A percentile compares a stretch with the other conserved stretches of the same genome.
These are phyloP conservation scores for Euleptes europaea DNA, from an alignment of 2,113 vertebrate species.

Conservation along the genomic window DNA sequence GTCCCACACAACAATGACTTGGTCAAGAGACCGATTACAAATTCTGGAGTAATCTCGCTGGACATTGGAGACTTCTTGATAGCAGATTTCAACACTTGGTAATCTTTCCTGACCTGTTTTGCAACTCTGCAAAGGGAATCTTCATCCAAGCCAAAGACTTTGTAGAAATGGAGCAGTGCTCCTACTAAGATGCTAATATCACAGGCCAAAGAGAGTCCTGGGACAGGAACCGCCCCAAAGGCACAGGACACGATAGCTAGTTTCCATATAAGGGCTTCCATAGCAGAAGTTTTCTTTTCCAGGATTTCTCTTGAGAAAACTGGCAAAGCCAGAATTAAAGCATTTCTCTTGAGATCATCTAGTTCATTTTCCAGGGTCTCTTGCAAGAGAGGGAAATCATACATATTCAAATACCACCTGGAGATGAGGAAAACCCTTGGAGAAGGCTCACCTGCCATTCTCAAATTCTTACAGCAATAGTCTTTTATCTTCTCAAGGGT, in stretches of 20 bases:
- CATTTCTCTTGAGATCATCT: constrained; percentile 32
- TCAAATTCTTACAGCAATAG: constrained; percentile 42
- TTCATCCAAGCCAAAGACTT: neutral
- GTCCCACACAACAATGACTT: neutral
- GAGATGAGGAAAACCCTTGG: constrained; percentile 56
- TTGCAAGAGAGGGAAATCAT: constrained; percentile 50
- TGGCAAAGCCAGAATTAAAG: constrained; percentile 38
- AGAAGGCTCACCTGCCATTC: neutral
- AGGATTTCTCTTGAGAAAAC: constrained; percentile 1
- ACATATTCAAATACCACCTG: constrained; percentile 36
- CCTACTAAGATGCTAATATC: neutral
- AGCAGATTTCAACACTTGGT: neutral
- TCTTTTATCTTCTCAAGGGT: constrained; percentile 25
- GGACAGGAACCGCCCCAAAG: neutral
- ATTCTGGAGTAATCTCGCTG: fast-evolving
- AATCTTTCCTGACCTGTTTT: neutral
- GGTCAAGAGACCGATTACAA: neutral
- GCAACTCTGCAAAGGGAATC: neutral
- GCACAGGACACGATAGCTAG: fast-evolving
- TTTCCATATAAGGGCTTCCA: neutral
- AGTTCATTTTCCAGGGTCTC: constrained; percentile 31
- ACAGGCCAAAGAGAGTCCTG: neutral
- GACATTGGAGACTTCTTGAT: neutral
- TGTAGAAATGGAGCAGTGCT: neutral
- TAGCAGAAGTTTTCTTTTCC: constrained; percentile 12